Conservation (phyloP, 2,797 vertebrate species). For the Euphonia xanthogaster region DNA sequence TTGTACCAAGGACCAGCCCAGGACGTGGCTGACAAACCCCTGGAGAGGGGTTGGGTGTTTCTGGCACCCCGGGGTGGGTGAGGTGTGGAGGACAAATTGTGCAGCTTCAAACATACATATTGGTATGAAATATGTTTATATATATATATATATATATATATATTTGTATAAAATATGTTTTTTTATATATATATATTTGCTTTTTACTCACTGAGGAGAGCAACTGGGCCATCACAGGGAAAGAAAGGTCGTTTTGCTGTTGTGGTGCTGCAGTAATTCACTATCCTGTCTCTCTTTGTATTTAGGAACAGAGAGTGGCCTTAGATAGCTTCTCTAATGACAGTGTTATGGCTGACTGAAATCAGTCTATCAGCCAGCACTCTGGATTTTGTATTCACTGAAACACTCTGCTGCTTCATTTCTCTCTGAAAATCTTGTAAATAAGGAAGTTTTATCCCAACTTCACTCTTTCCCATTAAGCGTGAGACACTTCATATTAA, state of each 20-base stretch:
- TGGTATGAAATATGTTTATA: neutral
- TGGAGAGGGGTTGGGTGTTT: accelerated
- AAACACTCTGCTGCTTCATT: neutral
- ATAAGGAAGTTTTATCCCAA: neutral
- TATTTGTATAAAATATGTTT: neutral
- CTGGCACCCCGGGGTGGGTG: accelerated
- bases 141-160: neutral
- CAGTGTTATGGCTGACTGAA: neutral
- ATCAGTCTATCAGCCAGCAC: neutral
- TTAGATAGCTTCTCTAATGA: neutral
- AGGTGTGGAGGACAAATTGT: neutral
- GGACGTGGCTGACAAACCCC: neutral
- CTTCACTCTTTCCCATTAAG: neutral
- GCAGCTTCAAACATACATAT: neutral
- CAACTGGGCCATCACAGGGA: neutral
- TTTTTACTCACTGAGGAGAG: neutral
- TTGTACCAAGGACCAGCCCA: neutral
- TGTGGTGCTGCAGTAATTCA: neutral
- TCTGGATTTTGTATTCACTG: neutral
- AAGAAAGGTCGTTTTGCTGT: neutral
- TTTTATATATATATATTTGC: neutral
- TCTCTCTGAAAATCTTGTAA: neutral
- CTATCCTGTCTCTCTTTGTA: neutral
- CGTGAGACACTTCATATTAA: neutral
- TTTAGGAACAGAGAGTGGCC: neutral